Base-by-base conservation (phyloP, 2,888 invertebrate genomes). In the Danaus chrysippus region DNA sequence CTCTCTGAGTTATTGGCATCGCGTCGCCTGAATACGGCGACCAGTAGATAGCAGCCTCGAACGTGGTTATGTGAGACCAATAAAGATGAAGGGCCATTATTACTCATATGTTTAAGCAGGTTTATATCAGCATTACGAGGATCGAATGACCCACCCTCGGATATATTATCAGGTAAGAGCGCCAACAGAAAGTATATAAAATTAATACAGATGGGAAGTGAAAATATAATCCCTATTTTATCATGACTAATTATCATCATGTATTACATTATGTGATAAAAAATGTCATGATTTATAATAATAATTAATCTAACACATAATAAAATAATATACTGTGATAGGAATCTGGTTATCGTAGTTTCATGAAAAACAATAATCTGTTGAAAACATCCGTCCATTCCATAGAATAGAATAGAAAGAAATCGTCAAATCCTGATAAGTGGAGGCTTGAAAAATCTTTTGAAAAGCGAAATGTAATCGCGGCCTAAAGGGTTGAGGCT, bases 1-100 rank as follows among this genome's bases (percentile, higher is more conserved):
- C 63, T 58, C 64, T 68, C 66, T 55, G 68, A 67, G 70, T 71
- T 71, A 72, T 69, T 67, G 65, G 63, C 62, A 62, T 46, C 58
- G 60, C 60, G 56, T 60, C 56, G 58, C 56, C 56, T 43, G 59
- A 63, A 66, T 60, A 56, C 55, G 49, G 17, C 17, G 6, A 34
- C 3, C 49, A n/a, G 49, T 49, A 15, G 49, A 49, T 49, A 17
- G 49, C 46, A 15, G 9, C 49, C 49, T 17, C 11, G 17, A 15
- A 15, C 17, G 13, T 46, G 46, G n/a, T 46, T 10, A 46, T 46
- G 13, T 46, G 46, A 49, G 17, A 10, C 11, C 49, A 49, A 17
- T 49, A 49, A 49, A 49, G 49, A 15, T 49, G 15, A 11, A 46
- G 46, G 46, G 15, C 46, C 15, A 49, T 49, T 49, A 49, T 49